A percentile compares a stretch with the other conserved stretches of the same genome.
These are phyloP conservation scores for Priocnemis perturbator DNA, from an alignment of 2,888 invertebrate species.

Conservation along the genomic window DNA sequence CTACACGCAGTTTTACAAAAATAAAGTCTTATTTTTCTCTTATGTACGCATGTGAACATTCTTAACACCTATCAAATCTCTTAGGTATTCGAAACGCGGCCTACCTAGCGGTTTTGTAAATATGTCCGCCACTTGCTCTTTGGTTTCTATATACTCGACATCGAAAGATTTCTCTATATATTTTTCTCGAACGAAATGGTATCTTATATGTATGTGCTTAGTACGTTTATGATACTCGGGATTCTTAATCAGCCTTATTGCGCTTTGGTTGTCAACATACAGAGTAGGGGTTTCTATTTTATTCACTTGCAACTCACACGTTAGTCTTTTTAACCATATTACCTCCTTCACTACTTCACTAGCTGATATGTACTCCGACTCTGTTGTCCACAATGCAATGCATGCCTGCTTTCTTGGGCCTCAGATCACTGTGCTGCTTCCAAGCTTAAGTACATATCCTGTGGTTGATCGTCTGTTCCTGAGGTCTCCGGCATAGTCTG, in stretches of 20 bases:
- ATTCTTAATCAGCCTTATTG: constrained; percentile 35
- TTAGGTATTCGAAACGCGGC: no score
- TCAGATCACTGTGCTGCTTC: constrained; percentile 20
- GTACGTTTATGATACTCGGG: constrained; percentile 26
- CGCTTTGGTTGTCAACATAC: constrained; percentile 38
- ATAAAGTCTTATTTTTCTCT: no score
- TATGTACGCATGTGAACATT: no score
- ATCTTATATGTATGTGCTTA: constrained; percentile 30
- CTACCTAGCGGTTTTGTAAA: no score
- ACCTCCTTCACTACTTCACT: constrained; percentile 36
- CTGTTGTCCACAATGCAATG: constrained; percentile 41
- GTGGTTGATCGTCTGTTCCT: no score
- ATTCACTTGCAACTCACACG: no score
- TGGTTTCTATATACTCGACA: no score
- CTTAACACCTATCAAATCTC: no score
- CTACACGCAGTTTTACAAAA: no score
- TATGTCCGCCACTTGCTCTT: no score
- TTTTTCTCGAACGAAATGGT: constrained; percentile 24
- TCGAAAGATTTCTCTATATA: background rate
- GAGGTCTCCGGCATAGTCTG: no score
- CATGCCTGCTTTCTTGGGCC: constrained; percentile 31
- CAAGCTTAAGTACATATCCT: no score
- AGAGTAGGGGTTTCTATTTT: background rate
- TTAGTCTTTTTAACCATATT: constrained; percentile 26
- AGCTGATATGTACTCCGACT: constrained; percentile 46